phyloP scores from a whole-genome alignment of 1,140 invertebrate species.

The Halyomorpha halys region DNA sequence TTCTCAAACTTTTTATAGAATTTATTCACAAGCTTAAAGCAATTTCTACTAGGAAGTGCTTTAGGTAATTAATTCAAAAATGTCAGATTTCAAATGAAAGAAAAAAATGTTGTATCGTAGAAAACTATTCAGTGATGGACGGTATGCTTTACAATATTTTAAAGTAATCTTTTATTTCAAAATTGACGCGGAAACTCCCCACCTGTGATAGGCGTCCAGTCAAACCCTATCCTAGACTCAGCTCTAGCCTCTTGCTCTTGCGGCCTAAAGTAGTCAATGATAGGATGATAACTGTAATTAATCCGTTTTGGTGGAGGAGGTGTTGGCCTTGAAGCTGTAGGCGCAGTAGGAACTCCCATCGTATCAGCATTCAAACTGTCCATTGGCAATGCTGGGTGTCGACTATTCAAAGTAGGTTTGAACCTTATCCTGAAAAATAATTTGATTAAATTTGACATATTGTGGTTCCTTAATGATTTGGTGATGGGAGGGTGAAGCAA shows the following conservation, averaged over 20 bases:
- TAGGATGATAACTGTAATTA: constrained; percentile 76
- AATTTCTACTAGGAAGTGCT: too few relatives aligned
- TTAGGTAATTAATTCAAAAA: too few relatives aligned
- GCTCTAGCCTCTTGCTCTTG: constrained; percentile 11
- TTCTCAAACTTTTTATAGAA: too few relatives aligned
- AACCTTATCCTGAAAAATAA: constrained; percentile 18
- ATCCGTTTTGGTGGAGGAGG: constrained; percentile 37
- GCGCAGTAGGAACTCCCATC: constrained; percentile 18
- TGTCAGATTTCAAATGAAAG: too few relatives aligned
- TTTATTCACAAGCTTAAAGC: too few relatives aligned
- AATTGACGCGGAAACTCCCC: not conserved
- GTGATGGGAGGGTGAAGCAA: too few relatives aligned
- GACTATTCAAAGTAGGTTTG: constrained; percentile 20
- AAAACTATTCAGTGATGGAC: too few relatives aligned
- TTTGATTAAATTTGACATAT: not conserved
- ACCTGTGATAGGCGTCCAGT: constrained; percentile 30
- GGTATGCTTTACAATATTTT: too few relatives aligned
- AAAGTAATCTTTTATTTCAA: too few relatives aligned
- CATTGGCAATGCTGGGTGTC: constrained; percentile 28
- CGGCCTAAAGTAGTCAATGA: constrained; percentile 64
- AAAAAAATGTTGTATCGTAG: too few relatives aligned
- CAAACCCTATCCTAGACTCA: constrained; percentile 25
- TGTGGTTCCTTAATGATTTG: too few relatives aligned
- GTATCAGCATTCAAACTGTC: constrained; percentile 25
- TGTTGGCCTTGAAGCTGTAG: not conserved